Conservation (phyloP, 2,113 vertebrate genomes). For the Empidonax traillii region DNA sequence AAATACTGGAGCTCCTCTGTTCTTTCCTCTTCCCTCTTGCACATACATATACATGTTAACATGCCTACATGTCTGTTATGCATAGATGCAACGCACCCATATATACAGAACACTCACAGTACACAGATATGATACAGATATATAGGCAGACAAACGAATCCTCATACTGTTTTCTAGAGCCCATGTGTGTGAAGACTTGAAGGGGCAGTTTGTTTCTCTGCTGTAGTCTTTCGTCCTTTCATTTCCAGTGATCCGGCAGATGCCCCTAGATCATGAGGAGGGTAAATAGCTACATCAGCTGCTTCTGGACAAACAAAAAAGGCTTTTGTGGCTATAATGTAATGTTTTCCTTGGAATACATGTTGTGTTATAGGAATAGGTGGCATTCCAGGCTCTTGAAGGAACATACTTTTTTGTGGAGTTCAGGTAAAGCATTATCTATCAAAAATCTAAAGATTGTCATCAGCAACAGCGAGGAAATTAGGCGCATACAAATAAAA, state of each 20-base stretch:
- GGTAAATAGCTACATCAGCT: background rate
- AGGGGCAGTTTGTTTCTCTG: background rate
- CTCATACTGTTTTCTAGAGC: slow-evolving; percentile 14
- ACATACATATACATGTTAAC: background rate
- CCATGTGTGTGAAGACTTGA: slow-evolving; percentile 4
- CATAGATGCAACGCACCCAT: background rate
- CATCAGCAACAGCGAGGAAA: background rate
- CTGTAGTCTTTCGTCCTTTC: slow-evolving; percentile 4
- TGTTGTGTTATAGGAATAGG: background rate
- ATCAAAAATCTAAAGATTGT: background rate
- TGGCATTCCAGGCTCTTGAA: background rate
- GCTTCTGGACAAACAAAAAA: slow-evolving; percentile 21
- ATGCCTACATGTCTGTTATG: background rate
- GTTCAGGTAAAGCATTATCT: background rate
- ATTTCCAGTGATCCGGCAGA: slow-evolving; percentile 10
- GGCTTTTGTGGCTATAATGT: background rate
- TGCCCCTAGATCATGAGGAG: slow-evolving; percentile 26
- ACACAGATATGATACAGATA: background rate
- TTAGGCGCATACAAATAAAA: background rate
- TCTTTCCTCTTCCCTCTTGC: background rate
- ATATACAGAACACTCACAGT: background rate
- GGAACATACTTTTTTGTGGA: background rate
- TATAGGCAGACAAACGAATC: background rate
- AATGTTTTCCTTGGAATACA: slow-evolving; percentile 17
- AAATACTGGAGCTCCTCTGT: slow-evolving; percentile 35